These are phyloP conservation scores for Tragelaphus eurycerus DNA, from an alignment of 2,797 vertebrate genomes.

Conservation along the genomic window DNA sequence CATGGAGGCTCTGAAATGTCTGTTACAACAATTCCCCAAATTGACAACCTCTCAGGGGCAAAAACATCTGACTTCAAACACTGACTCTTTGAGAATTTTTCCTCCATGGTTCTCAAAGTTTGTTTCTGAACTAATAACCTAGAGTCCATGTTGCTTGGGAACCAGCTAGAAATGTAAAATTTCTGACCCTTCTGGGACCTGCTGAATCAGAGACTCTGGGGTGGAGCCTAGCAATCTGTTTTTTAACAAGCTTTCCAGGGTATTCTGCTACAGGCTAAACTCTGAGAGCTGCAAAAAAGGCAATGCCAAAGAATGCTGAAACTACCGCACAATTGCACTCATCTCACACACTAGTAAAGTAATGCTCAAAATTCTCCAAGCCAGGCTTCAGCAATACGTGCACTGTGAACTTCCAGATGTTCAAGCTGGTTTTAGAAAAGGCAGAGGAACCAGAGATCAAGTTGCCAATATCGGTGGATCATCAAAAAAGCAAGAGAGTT, in stretches of 20 bases:
- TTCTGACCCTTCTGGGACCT: background rate
- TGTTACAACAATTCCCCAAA: background rate
- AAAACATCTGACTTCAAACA: background rate
- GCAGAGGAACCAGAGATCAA: background rate
- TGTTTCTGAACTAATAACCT: background rate
- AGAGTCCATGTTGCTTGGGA: background rate
- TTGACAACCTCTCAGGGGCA: background rate
- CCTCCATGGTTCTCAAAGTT: background rate
- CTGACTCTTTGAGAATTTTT: background rate
- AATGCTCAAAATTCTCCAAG: background rate
- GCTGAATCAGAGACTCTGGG: background rate
- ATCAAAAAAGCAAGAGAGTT: background rate
- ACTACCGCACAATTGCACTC: background rate
- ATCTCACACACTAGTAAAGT: background rate
- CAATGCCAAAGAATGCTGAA: background rate
- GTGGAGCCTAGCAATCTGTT: background rate
- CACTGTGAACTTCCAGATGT: background rate
- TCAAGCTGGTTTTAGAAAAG: background rate
- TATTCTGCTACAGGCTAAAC: background rate
- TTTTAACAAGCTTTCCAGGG: background rate
- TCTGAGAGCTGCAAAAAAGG: background rate
- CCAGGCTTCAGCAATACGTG: background rate
- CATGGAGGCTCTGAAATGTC: background rate
- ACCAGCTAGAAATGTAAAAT: background rate
- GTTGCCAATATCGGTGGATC: background rate